These are phyloP conservation scores for Phymastichus coffea DNA, from an alignment of 1,140 invertebrate genomes.

Conservation along the genomic window DNA sequence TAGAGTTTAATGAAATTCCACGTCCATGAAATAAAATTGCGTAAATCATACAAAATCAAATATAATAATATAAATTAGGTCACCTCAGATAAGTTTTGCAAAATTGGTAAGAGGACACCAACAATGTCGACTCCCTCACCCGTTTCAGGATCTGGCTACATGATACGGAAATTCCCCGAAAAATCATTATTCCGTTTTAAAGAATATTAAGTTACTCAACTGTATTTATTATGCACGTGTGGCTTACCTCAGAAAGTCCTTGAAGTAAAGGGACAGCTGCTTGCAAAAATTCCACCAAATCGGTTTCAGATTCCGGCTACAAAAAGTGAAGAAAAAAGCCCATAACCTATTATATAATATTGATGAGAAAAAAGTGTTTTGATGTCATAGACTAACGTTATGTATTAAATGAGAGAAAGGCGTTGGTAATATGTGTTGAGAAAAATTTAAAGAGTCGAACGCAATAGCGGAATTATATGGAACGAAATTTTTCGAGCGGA, in stretches of 20 bases:
- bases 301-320: conserved; percentile 48
- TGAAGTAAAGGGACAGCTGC: conserved; percentile 45
- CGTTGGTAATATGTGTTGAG: not conserved
- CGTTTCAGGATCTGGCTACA: conserved; percentile 42
- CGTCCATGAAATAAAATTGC: not conserved
- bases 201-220: too few relatives aligned
- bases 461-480: not conserved
- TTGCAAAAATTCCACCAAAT: conserved; percentile 42
- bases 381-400: not conserved
- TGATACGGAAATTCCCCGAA: not conserved
- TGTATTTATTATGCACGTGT: too few relatives aligned
- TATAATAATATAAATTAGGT: too few relatives aligned
- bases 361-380: not conserved
- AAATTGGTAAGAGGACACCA: conserved; percentile 40
- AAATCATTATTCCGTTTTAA: not conserved
- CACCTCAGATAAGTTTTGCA: conserved; percentile 42
- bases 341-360: not conserved
- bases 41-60: not conserved
- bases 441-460: not conserved
- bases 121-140: conserved; percentile 39
- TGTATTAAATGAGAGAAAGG: not conserved
- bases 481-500: not conserved
- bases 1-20: not conserved
- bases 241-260: conserved; percentile 46
- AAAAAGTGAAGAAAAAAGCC: conserved; percentile 16